Conservation (phyloP, 1,140 invertebrate genomes). For the Drosophila sucinea region DNA sequence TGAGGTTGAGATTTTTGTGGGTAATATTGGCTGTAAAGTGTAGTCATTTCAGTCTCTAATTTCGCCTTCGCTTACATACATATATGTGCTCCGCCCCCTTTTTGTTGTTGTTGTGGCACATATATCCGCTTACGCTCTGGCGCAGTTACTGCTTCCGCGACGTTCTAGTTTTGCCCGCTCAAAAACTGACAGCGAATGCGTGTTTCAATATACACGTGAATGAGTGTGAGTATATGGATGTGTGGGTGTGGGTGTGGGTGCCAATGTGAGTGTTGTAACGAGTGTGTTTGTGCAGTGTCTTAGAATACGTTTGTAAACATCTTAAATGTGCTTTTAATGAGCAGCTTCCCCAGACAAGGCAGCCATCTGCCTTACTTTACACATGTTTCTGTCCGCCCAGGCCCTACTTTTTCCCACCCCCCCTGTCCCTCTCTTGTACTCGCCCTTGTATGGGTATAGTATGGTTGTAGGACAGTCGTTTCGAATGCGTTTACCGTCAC, state of each 20-base stretch:
- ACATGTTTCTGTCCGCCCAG: constrained; percentile 11
- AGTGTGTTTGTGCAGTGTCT: constrained; percentile 57
- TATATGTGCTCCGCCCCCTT: constrained; percentile 10
- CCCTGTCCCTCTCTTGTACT: background rate
- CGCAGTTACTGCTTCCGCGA: constrained; percentile 52
- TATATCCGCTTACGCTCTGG: constrained; percentile 63
- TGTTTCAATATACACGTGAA: constrained; percentile 12
- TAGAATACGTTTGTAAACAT: constrained; percentile 79
- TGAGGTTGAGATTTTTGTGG: constrained; percentile 51
- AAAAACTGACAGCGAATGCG: constrained; percentile 45
- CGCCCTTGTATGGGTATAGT: constrained; percentile 7
- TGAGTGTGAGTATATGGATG: constrained; percentile 21
- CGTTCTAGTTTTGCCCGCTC: constrained; percentile 56
- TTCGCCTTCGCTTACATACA: constrained; percentile 12
- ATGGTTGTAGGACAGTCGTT: constrained; percentile 27
- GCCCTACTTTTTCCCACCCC: background rate
- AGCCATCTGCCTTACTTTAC: constrained; percentile 42
- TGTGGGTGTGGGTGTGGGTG: constrained; percentile 17
- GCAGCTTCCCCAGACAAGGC: constrained; percentile 52
- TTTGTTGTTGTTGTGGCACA: constrained; percentile 11
- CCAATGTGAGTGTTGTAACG: background rate
- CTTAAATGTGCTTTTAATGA: constrained; percentile 82
- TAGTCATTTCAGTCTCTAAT: constrained; percentile 42
- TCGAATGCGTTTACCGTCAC: constrained; percentile 32
- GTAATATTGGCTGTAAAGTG: constrained; percentile 62